Conservation (phyloP, 2,888 invertebrate genomes). For the Caenorhabditis uteleia region DNA sequence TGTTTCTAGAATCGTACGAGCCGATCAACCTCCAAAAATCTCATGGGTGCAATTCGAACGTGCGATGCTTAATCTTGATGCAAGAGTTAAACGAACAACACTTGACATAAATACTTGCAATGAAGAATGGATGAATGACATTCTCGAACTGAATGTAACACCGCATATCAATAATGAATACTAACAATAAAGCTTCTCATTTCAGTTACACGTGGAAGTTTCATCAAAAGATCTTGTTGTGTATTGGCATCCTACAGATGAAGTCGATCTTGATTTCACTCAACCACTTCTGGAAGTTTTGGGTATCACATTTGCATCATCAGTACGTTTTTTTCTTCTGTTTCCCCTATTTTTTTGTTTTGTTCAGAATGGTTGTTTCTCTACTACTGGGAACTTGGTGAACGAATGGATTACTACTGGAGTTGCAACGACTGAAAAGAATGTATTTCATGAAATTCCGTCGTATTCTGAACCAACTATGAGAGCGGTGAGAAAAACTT, state of each 20-base stretch:
- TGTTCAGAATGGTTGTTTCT: constrained; percentile 13
- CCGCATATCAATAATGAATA: too few relatives aligned
- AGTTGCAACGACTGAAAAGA: neutral
- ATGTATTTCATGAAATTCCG: constrained; percentile 3
- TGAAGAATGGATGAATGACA: too few relatives aligned
- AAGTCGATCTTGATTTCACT: neutral
- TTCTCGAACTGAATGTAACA: too few relatives aligned
- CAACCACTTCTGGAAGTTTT: constrained; percentile 30
- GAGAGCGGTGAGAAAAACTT: neutral
- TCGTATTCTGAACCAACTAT: constrained; percentile 8
- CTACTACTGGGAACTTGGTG: constrained; percentile 12
- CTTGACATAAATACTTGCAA: too few relatives aligned
- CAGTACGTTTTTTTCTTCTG: constrained; percentile 10
- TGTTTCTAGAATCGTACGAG: too few relatives aligned
- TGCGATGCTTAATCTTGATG: constrained; percentile 16
- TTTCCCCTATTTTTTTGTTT: neutral
- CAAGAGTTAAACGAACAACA: constrained; percentile 13
- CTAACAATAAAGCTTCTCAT: too few relatives aligned
- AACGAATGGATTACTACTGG: constrained; percentile 1
- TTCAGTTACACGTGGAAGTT: too few relatives aligned
- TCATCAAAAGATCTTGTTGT: too few relatives aligned
- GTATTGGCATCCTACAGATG: constrained; percentile 1
- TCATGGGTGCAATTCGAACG: constrained; percentile 19
- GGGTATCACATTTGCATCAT: constrained; percentile 8
- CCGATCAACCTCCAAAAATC: too few relatives aligned